Percentiles rank a stretch among this genome's conserved stretches.
Conservation (phyloP, 1,140 invertebrate species). For the Ceratina calcarata region DNA sequence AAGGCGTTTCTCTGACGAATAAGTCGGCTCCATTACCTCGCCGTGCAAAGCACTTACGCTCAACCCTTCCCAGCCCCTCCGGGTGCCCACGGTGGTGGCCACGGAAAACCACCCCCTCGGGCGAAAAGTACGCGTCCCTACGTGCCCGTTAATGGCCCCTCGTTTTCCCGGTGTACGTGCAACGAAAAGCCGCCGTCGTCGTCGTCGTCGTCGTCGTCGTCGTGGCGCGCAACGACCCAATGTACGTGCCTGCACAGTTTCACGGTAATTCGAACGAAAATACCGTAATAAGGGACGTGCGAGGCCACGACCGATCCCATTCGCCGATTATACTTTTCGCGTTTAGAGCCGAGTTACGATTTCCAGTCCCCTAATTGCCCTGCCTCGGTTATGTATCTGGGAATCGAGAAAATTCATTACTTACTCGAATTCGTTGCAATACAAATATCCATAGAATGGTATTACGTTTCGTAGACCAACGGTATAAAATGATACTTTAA, state of each 20-base stretch:
- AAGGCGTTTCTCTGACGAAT: conserved; percentile 58
- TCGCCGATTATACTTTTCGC: conserved; percentile 12
- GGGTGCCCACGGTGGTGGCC: neutral
- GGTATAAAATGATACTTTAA: neutral
- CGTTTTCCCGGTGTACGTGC: conserved; percentile 44
- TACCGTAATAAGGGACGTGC: conserved; percentile 50
- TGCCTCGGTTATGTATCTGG: too few species aligned
- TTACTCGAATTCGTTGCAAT: too few species aligned
- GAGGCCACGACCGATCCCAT: neutral
- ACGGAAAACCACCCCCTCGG: conserved; percentile 56
- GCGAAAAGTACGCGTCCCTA: conserved; percentile 47
- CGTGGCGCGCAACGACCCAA: conserved; percentile 21
- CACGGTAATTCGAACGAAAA: conserved; percentile 63
- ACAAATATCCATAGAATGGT: neutral
- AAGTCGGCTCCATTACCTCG: conserved; percentile 67
- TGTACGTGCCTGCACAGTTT: conserved; percentile 67
- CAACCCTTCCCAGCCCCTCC: neutral
- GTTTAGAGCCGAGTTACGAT: neutral
- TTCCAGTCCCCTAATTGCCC: neutral
- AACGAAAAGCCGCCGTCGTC: conserved; percentile 20
- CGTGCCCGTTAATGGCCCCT: conserved; percentile 52
- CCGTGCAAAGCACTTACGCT: conserved; percentile 62
- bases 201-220: too few species aligned
- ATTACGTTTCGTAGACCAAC: neutral
- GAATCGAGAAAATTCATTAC: too few species aligned